Evolutionary conservation across 1,140 invertebrate species (phyloP).

Genomic region (Gonioctena quinquepunctata): DNA sequence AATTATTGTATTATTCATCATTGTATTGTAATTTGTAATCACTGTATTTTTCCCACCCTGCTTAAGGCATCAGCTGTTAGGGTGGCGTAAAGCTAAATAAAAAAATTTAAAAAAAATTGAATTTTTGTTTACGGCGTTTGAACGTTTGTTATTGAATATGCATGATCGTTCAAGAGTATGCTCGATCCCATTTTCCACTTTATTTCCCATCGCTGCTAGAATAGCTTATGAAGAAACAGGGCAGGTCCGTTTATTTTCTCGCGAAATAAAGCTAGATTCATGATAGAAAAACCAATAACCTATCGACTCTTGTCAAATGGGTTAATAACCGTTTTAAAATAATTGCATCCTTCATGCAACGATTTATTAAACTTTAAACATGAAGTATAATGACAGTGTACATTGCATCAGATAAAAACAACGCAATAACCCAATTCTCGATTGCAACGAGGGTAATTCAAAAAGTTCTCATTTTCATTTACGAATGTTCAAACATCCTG

Average conservation of each 20-base stretch:
- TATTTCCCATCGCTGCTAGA: not conserved
- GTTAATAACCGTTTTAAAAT: not conserved
- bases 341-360: not conserved
- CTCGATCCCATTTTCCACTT: not conserved
- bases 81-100: too few species aligned
- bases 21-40: too few species aligned
- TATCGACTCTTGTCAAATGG: not conserved
- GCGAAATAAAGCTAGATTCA: not conserved
- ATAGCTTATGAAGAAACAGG: not conserved
- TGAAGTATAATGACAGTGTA: not conserved
- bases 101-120: too few species aligned
- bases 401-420: not conserved
- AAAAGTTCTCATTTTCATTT: too few species aligned
- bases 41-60: too few species aligned
- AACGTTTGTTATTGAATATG: too few species aligned
- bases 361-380: not conserved
- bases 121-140: too few species aligned
- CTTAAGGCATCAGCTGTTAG: too few species aligned
- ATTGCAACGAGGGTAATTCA: not conserved
- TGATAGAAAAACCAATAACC: not conserved
- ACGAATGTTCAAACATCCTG: too few species aligned
- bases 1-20: too few species aligned
- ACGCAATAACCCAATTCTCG: not conserved
- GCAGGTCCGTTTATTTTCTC: not conserved
- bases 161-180: too few species aligned